Base-by-base conservation (phyloP, 2,113 vertebrate genomes). In the Zosterops borbonicus region DNA sequence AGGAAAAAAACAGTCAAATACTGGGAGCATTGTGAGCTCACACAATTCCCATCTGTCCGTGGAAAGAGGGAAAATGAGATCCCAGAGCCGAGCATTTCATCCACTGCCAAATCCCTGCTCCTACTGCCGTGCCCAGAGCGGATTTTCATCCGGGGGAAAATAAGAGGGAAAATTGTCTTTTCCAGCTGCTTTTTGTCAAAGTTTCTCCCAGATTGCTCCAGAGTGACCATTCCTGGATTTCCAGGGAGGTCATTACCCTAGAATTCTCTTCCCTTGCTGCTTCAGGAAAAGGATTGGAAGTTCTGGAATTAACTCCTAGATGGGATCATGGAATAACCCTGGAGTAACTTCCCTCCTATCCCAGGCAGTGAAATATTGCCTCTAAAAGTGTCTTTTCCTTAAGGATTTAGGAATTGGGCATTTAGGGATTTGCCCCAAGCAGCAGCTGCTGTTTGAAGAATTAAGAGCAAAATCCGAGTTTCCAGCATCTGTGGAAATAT, bases 21-120 rank as follows among this genome's bases (percentile, higher is more conserved):
- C 68, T 69, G 28, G 62, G 49, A 42, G 68, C 94, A 95, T 76
- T 67, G 89, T 59, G 90, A 78, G 84, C 52, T 58, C 60, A 16
- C 85, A 77, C 87, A 47, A 88, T 83, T 93, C 81, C 96, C 95
- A 95, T 96, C 96, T 96, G 96, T 96, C 96, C 87, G 4, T 15
- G 49, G 70, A 46, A 92, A 95, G 5, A 31, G 78, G 94, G 77
- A 85, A 90, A 93, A 92, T 76, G 58, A 96, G 92, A 96, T 93
- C 89, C 73, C 2, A 0, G 81, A 93, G 87, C 91, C 0, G 63
- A 28, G 46, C 33, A n/a, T 46, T 95, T 87, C 80, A 94, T 90
- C 85, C 56, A 5, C 55, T 90, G 95, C 95, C 94, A 95, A 89
- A 65, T 68, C 83, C 87, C 16, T 68, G 82, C 17, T 80, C 82